Conservation (phyloP, 2,113 vertebrate genomes). For the Syrrhaptes paradoxus region DNA sequence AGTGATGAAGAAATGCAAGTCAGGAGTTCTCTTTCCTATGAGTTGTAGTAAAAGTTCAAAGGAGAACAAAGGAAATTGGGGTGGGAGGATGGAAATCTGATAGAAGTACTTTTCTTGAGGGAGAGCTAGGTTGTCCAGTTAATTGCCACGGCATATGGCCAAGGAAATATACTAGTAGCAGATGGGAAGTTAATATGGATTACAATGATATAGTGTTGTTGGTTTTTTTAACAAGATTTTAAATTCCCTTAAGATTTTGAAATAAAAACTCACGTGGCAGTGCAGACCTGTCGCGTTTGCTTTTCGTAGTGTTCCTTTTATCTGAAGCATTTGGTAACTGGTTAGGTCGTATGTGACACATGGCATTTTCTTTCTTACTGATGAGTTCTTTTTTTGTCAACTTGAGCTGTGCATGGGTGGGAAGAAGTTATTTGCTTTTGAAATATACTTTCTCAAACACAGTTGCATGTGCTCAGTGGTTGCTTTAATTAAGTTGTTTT, state of each 20-base stretch:
- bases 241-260: neutral
- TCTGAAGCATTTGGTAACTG: neutral
- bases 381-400: neutral
- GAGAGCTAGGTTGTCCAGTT: neutral
- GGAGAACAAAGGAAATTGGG: neutral
- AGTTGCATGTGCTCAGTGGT: neutral
- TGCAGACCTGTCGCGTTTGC: neutral
- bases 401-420: neutral
- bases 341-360: neutral
- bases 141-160: neutral
- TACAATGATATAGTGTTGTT: neutral
- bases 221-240: neutral
- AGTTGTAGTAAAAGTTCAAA: neutral
- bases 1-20: neutral
- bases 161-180: neutral
- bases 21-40: neutral
- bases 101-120: neutral
- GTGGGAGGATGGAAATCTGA: neutral
- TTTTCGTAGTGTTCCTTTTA: neutral
- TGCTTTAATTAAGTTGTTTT: neutral
- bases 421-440: neutral
- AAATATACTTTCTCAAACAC: neutral
- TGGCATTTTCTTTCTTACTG: neutral
- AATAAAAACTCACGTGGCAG: neutral
- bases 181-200: neutral